These are phyloP conservation scores for Dasyprocta punctata DNA, from an alignment of 2,113 vertebrate species.

Conservation along the genomic window DNA sequence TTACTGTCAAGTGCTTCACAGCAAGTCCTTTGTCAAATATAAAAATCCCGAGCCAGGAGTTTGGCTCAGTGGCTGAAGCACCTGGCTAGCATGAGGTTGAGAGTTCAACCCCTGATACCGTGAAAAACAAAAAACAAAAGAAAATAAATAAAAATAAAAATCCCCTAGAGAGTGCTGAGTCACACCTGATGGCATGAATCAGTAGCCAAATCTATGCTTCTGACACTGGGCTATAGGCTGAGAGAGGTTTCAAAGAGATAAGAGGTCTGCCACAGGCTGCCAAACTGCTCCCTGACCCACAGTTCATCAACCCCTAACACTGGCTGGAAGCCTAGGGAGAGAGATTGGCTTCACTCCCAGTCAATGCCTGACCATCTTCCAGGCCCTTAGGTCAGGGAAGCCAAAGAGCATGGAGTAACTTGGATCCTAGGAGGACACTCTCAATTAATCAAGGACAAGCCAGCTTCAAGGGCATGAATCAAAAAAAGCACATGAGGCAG, in stretches of 20 bases:
- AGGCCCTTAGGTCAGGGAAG: not conserved
- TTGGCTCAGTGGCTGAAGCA: too few species aligned
- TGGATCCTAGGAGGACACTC: not conserved
- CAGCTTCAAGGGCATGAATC: not conserved
- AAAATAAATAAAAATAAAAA: not conserved
- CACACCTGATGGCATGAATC: not conserved
- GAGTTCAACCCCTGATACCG: too few species aligned
- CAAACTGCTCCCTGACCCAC: not conserved
- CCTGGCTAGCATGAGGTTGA: too few species aligned
- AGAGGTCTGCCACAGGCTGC: not conserved
- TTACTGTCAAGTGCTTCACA: not conserved
- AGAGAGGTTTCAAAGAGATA: not conserved
- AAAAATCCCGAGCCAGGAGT: too few species aligned
- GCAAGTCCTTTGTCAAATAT: not conserved
- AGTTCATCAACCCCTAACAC: not conserved
- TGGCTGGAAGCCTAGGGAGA: not conserved
- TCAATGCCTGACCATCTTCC: not conserved
- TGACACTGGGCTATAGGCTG: not conserved
- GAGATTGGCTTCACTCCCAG: not conserved
- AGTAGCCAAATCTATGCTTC: not conserved
- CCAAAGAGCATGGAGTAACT: not conserved
- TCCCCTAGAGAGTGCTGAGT: conserved; percentile 16
- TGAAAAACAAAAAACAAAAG: too few species aligned
- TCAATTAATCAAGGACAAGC: not conserved
- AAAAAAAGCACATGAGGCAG: not conserved